A percentile compares a stretch with the other conserved stretches of the same genome.
Evolutionary conservation across 2,113 vertebrate species (phyloP).

Genomic region (Macheiramphus alcinus): DNA sequence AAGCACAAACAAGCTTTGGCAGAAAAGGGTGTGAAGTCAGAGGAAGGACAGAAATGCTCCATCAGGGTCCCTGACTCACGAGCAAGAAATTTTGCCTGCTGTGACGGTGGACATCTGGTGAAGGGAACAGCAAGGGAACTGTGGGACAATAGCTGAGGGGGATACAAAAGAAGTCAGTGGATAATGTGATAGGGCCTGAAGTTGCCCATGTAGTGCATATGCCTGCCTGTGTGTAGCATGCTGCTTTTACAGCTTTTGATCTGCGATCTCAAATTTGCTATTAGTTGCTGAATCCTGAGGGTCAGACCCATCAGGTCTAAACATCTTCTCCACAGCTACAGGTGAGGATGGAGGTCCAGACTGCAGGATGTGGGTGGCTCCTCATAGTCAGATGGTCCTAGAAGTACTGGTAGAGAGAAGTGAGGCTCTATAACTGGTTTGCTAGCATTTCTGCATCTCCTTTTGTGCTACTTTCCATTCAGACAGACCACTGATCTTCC

Average conservation of each 20-base stretch:
- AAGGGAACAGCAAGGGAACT: neutral
- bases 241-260: neutral
- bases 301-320: neutral
- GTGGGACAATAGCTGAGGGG: neutral
- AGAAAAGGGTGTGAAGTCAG: neutral
- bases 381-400: neutral
- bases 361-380: neutral
- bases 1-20: neutral
- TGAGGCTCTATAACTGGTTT: neutral
- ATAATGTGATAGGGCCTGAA: too few relatives aligned
- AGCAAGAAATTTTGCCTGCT: neutral
- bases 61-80: neutral
- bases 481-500: neutral
- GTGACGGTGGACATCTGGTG: rapidly evolving
- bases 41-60: neutral
- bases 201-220: rapidly evolving
- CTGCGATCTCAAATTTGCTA: neutral
- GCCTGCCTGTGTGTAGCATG: neutral
- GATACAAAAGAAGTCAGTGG: neutral
- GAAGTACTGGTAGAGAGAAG: neutral
- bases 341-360: neutral
- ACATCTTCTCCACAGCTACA: neutral
- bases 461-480: neutral
- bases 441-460: neutral
- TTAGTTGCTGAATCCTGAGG: neutral